Evolutionary conservation across 1,140 invertebrate genomes (phyloP).

Genomic region (Stenopsyche tienmushanensis): DNA sequence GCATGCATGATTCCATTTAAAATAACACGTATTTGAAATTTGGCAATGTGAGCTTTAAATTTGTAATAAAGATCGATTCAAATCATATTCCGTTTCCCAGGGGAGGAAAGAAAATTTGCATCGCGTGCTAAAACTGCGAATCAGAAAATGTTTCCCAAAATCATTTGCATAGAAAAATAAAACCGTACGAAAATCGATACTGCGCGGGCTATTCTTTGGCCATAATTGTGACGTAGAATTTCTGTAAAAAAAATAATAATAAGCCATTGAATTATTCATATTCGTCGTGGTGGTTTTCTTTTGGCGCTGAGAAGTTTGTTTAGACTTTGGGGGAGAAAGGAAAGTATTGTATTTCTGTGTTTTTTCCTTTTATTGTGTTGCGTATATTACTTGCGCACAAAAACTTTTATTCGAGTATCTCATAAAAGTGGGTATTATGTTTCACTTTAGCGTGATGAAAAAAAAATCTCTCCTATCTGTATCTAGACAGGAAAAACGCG

Average conservation of each 20-base stretch:
- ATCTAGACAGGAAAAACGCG: no score
- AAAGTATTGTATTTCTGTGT: constrained; percentile 22
- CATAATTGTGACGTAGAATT: neutral
- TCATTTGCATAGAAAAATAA: no score
- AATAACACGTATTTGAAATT: no score
- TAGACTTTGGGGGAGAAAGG: neutral
- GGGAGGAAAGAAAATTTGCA: no score
- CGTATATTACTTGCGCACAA: constrained; percentile 24
- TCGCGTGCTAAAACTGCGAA: no score
- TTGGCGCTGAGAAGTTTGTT: neutral
- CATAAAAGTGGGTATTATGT: constrained; percentile 36
- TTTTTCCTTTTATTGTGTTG: constrained; percentile 19
- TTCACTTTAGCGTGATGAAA: constrained; percentile 33
- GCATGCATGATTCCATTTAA: no score
- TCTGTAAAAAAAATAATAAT: neutral
- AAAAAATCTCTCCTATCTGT: constrained; percentile 27
- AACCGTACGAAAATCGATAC: neutral
- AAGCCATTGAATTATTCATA: constrained; percentile 7
- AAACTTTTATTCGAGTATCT: constrained; percentile 39
- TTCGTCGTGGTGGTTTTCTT: neutral
- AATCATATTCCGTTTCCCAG: no score
- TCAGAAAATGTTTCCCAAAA: no score
- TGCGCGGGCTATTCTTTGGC: neutral
- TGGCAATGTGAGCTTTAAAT: no score
- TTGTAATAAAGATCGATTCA: no score